Evolutionary conservation across 2,888 invertebrate species (phyloP), one percentile per base, ranked within the genome.

Genomic region (Hemaris fuciformis): DNA sequence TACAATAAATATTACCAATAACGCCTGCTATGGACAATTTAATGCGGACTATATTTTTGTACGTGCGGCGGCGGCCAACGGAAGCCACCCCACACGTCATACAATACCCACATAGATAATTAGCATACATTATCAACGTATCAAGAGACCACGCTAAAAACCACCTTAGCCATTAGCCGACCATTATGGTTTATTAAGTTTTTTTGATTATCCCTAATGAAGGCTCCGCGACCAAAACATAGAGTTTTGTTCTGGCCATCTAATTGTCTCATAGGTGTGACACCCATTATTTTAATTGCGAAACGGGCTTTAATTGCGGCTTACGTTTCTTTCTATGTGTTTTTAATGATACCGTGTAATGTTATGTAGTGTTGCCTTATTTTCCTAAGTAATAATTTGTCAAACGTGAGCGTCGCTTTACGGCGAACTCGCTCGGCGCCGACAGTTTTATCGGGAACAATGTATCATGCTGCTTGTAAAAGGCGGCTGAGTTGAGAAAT

Each of bases 201-300:
- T 81, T 80, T 81, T 82, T 83, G 80, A 82, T 81, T 80, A 82
- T 73, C 70, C 71, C 79, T 82, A 78, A 82, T 81, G 80, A 81
- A 77, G 71, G 66, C 62, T 66, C 72, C 67, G 70, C 70, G 69
- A 74, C 77, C 76, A 74, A 81, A 81, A 81, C 81, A 79, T 89
- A 82, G 85, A 88, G 88, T 89, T 91, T 88, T 82, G 73, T 88
- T 81, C 81, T 79, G 78, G 76, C 81, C 75, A 75, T 81, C 83
- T 90, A 91, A 91, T 91, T 90, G 91, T 91, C 84, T 88, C 79
- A 85, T 89, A 91, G 91, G 91, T 91, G 91, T 90, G 91, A 92
- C 91, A 76, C 81, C 86, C 82, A 92, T 92, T 92, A 92, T 89
- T 89, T 91, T 92, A 92, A 92, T 92, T 90, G 91, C 85, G 70